A percentile compares a stretch with the other conserved stretches of the same genome.
phyloP scores from a whole-genome alignment of 2,113 vertebrate genomes.

The Heterochromis multidens region DNA sequence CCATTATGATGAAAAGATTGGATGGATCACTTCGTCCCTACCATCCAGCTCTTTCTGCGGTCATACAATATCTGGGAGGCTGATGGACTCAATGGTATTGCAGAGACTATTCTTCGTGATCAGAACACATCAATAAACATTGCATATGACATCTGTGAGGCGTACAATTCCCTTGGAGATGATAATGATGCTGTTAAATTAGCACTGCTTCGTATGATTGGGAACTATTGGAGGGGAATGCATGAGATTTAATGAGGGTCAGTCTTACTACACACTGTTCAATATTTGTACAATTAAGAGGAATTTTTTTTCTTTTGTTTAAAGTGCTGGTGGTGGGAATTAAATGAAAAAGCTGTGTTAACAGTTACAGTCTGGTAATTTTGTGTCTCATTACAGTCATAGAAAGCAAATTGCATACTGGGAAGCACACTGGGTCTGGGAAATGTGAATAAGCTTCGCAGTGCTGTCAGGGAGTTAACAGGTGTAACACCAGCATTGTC shows the following conservation, averaged over 20 bases:
- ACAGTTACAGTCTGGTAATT: not conserved
- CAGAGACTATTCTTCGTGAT: too few species aligned
- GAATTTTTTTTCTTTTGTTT: rapidly evolving
- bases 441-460: too few species aligned
- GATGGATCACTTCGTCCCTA: too few species aligned
- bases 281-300: not conserved
- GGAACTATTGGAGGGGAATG: not conserved
- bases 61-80: too few species aligned
- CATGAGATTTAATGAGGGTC: not conserved
- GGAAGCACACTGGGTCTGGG: too few species aligned
- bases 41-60: too few species aligned
- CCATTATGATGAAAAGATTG: too few species aligned
- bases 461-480: too few species aligned
- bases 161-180: not conserved
- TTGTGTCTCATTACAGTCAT: not conserved
- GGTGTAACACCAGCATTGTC: too few species aligned
- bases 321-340: not conserved
- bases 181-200: not conserved
- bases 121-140: not conserved
- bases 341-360: not conserved
- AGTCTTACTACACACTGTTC: not conserved
- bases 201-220: not conserved
- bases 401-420: too few species aligned
- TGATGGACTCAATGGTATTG: too few species aligned
- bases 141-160: not conserved